Percentiles rank a stretch among this genome's conserved stretches.
Conservation (phyloP, 2,797 vertebrate genomes). For the Thunnus albacares region DNA sequence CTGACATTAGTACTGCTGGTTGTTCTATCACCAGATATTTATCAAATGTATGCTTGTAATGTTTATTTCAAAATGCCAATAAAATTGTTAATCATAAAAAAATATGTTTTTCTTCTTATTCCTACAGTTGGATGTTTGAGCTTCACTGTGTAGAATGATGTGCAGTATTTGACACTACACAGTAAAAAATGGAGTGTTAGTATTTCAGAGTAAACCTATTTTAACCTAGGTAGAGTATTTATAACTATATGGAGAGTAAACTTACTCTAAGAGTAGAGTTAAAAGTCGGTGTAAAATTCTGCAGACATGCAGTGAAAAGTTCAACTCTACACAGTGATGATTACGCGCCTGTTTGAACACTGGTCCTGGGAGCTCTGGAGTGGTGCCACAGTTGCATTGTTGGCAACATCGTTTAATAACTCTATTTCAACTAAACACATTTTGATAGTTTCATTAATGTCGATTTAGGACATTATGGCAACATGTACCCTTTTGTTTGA, state of each 20-base stretch:
- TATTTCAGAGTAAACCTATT: conserved; percentile 40
- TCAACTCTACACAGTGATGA: neutral
- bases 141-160: no score
- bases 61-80: no score
- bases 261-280: conserved; percentile 3
- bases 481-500: no score
- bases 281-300: conserved; percentile 27
- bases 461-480: no score
- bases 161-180: neutral
- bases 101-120: no score
- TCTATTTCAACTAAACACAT: no score
- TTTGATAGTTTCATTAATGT: no score
- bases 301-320: neutral
- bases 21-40: no score
- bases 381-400: neutral
- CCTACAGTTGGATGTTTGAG: no score
- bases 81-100: no score
- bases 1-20: no score
- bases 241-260: conserved; percentile 32
- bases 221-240: conserved; percentile 37
- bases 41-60: no score
- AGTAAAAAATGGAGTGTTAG: conserved; percentile 44
- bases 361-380: neutral
- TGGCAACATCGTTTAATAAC: neutral
- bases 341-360: neutral